Evolutionary conservation across 2,888 invertebrate genomes (phyloP), one percentile per base, ranked within the genome.

Genomic region (Drosophila siamana): DNA sequence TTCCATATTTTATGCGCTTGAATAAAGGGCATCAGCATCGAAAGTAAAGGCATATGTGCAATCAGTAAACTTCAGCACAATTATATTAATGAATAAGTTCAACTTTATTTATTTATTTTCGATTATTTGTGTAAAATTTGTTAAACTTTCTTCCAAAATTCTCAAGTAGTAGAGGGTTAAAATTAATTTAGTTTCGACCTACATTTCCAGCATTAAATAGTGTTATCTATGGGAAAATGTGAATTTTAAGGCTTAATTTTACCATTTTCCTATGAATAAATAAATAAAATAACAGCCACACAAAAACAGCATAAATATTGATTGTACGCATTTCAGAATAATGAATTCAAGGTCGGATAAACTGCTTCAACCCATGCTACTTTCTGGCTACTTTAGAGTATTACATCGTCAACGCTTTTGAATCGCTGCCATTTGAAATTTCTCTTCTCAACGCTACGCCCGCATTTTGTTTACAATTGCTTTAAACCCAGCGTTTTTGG

Each of bases 401-500:
- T 46, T 46, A 2, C 15, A 4, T 0, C 11, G 26, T 40, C 38
- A 30, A 5, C 1, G 41, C 0, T 36, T 65, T 28, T n/a, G 4
- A 6, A 8, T 26, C 44, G 33, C 15, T n/a, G 8, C 8, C 16
- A 22, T 36, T 47, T 62, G 22, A 52, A 33, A 28, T 15, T 48
- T 44, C n/a, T 13, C 13, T 2, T 15, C 9, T 30, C 4, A 28
- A 13, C 36, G 38, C 30, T 54, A 47, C 46, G 47, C 44, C 54
- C 38, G 51, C 46, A 24, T 16, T 47, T 54, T 51, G 47, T 38
- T 55, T 52, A 56, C 50, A 68, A 30, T 65, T 62, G 71, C 56
- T 54, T 80, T 55, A 56, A 74, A 40, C 62, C 56, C 50, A 51
- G 13, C 48, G 70, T 61, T 69, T 64, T 60, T 43, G 65, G 72